Percentiles rank a stretch among this genome's conserved stretches.
These are phyloP conservation scores for Exaiptasia diaphana DNA, from an alignment of 64 coral and sea anemone species.

Conservation along the genomic window DNA sequence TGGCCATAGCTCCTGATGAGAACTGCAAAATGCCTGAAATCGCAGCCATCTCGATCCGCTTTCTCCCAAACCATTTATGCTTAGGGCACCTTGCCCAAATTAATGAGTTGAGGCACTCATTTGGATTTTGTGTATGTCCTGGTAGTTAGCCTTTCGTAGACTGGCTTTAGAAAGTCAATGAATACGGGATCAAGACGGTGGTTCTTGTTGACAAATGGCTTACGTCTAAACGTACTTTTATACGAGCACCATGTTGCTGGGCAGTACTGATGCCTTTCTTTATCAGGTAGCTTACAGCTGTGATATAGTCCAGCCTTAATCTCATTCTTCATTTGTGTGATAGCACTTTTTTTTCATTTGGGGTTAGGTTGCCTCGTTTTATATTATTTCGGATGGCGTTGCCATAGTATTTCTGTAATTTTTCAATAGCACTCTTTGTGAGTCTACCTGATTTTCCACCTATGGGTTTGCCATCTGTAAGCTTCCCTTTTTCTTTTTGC, in stretches of 20 bases:
- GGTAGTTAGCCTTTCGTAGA: constrained; percentile 38
- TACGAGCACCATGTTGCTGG: constrained; percentile 33
- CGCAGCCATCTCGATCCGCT: not conserved
- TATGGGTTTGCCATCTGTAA: constrained; percentile 31
- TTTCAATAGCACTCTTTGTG: constrained; percentile 18
- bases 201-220: not conserved
- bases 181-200: constrained; percentile 31
- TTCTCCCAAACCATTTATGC: constrained; percentile 32
- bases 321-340: constrained; percentile 1
- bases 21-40: not conserved
- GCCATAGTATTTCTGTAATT: constrained; percentile 40
- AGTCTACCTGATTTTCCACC: not conserved
- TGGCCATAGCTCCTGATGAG: not conserved
- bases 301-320: constrained; percentile 53
- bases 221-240: not conserved
- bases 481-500: not conserved
- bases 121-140: constrained; percentile 40
- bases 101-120: constrained; percentile 32
- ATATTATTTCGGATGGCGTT: constrained; percentile 24
- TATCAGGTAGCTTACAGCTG: constrained; percentile 12
- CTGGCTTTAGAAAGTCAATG: not conserved
- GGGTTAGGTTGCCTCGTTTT: not conserved
- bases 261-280: constrained; percentile 37
- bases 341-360: not conserved
- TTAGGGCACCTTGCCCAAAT: constrained; percentile 32